Base-by-base conservation (phyloP, 2,113 vertebrate species). In the Cygnus buccinator region DNA sequence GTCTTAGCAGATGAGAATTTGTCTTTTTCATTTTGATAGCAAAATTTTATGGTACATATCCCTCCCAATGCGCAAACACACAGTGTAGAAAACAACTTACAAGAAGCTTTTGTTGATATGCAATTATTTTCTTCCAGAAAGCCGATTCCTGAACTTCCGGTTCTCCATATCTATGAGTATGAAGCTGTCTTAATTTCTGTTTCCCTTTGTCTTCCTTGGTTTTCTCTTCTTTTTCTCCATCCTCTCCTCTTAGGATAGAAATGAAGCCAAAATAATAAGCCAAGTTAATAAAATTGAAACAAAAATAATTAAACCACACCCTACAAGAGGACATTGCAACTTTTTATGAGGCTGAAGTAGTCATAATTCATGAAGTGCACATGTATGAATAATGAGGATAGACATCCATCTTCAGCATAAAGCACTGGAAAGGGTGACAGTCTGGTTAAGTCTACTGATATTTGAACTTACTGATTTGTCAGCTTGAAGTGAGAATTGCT, bases 71-170 rank as follows among this genome's bases (percentile, higher is more conserved):
- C 19, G 23, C 52, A 84, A 93, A 70, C 39, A 76, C 21, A 10
- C 9, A 61, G 74, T n/a, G 7, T 86, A 76, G 46, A 85, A 43
- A 93, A 55, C 5, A 55, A 48, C 98, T 98, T 98, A 99, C 99
- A 83, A 99, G 98, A 50, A 99, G 98, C 68, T 99, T 99, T 97
- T 99, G 99, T 88, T 99, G 99, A 75, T 99, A 99, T 44, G 99
- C 99, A 55, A 99, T 98, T 70, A 99, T 99, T 96, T 99, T 99
- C 98, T 99, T 99, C 98, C 98, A 98, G 95, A 99, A 99, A 2
- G 98, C 99, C 2, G 99, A 99, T 96, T 99, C 99, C 33, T 99
- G 99, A 26, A 98, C 97, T 94, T 99, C 99, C 0, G 98, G 97
- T 68, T 99, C 99, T 43, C 99, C 99, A 0, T 98, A 98, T 97